phyloP scores from a whole-genome alignment of 2,888 invertebrate species.

The Parascotia fuliginaria region DNA sequence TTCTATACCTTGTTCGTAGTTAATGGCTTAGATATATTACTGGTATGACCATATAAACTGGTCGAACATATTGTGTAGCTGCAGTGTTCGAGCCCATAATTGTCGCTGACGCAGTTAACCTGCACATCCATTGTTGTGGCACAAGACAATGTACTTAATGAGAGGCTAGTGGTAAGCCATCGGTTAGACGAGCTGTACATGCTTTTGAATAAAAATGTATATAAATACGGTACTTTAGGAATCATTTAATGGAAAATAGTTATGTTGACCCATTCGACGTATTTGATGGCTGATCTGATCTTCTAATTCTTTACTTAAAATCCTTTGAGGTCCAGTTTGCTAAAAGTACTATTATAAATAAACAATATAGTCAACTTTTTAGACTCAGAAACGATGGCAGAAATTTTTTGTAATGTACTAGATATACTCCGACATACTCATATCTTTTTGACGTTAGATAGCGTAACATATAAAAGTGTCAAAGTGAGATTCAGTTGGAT shows the following conservation, averaged over 20 bases:
- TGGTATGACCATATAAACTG: constrained; percentile 3
- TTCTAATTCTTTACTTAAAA: too few relatives aligned
- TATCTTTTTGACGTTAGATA: too few relatives aligned
- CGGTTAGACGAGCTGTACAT: neutral
- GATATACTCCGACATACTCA: too few relatives aligned
- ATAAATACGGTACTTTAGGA: neutral
- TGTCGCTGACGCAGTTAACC: constrained; percentile 36
- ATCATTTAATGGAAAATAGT: neutral
- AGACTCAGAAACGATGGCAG: too few relatives aligned
- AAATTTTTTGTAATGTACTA: too few relatives aligned
- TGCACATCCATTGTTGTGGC: constrained; percentile 40
- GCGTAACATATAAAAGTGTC: neutral
- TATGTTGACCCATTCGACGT: neutral
- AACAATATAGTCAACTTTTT: too few relatives aligned
- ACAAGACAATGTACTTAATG: constrained; percentile 49
- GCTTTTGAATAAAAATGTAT: neutral
- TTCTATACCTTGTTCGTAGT: too few relatives aligned
- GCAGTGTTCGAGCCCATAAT: constrained; percentile 27
- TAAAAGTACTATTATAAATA: too few relatives aligned
- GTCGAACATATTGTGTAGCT: constrained; percentile 7
- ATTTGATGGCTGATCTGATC: too few relatives aligned
- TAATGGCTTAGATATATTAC: neutral
- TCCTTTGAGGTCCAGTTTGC: too few relatives aligned
- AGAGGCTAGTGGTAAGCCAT: constrained; percentile 17
- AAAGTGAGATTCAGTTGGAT: neutral